Base-by-base conservation (phyloP, 1,140 invertebrate species). In the Gonioctena quinquepunctata region DNA sequence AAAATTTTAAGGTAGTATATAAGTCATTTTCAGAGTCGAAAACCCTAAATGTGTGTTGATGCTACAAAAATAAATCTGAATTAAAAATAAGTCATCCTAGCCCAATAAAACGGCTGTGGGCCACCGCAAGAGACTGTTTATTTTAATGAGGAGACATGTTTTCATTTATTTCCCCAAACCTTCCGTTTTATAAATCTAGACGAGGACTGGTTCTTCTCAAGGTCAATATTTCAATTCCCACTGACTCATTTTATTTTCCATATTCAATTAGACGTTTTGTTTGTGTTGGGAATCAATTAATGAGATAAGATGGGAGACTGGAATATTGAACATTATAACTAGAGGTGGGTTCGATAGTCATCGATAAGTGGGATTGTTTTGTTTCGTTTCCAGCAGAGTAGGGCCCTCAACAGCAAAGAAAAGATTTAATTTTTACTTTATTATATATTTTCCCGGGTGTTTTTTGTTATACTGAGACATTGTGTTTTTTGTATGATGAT, bases 81-180 rank as follows among this genome's bases (percentile, higher is more conserved):
- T 75, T 75, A 75, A 69, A 75, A 75, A 75, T 75, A 75, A 75
- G 71, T 54, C 25, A 61, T 68, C 73, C 73, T 75, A 72, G 72
- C 73, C 70, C 73, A 75, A 75, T 72, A 75, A 72, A 75, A 72
- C 68, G 61, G 61, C 59, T 69, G 60, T 64, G 68, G 70, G 26
- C 70, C 67, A 69, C 68, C 70, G 65, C 70, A 72, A 66, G 50
- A 60, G 50, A 60, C 60, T 75, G 73, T 75, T 75, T 75, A 72
- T 75, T 75, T 75, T 75, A 75, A 75, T 75, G 73, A 75, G 70
- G 73, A 68, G 73, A 75, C 73, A 72, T 75, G 73, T 75, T 75
- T 75, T 69, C 71, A 73, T 73, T 75, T 73, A 73, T 75, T 75
- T 72, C 73, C 73, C 68, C 68, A 75, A 68, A 75, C 72, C 70